Evolutionary conservation across 1,140 invertebrate species (phyloP), one percentile per base, ranked within the genome.

Genomic region (Drosophila tristis): DNA sequence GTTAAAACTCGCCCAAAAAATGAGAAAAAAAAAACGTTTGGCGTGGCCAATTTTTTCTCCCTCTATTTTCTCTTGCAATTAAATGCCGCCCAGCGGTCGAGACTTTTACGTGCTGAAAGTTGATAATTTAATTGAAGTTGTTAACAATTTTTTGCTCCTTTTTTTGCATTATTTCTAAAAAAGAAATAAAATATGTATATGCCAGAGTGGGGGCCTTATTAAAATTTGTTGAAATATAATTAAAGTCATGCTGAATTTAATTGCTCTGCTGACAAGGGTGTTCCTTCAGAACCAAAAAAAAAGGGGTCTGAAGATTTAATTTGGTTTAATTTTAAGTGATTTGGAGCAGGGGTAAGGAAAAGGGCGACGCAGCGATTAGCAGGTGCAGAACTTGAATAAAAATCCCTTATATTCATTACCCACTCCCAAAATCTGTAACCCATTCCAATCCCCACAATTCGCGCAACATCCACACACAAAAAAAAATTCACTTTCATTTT

Each of bases 41-140:
- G 66, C 51, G 48, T 42, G 45, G 54, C 51, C 61, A 78, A 42
- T 75, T 68, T 74, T 65, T 74, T 48, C 45, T 55, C 60, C 15
- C 44, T 53, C 43, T 25, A 43, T 47, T 31, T 62, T 44, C 66
- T 35, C 54, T 65, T 42, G 50, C 58, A 79, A 79, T 79, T 79
- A 79, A 74, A 82, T 63, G 59, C 47, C 62, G 53, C 58, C 66
- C 80, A 76, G 51, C 61, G 62, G 67, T 70, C 45, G 54, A 57
- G 59, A 66, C 39, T 53, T 57, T 26, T 53, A 74, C 65, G 60
- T 72, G 60, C 80, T 59, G 81, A 63, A 87, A 86, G 84, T 89
- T 89, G 79, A 89, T 89, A 87, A 87, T 87, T 87, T 89, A 87
- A 87, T 87, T 87, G 84, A 78, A 89, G 84, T 87, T 87, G 84